phyloP scores from a whole-genome alignment of 2,888 invertebrate genomes.

The Arrhopalites spinosus region DNA sequence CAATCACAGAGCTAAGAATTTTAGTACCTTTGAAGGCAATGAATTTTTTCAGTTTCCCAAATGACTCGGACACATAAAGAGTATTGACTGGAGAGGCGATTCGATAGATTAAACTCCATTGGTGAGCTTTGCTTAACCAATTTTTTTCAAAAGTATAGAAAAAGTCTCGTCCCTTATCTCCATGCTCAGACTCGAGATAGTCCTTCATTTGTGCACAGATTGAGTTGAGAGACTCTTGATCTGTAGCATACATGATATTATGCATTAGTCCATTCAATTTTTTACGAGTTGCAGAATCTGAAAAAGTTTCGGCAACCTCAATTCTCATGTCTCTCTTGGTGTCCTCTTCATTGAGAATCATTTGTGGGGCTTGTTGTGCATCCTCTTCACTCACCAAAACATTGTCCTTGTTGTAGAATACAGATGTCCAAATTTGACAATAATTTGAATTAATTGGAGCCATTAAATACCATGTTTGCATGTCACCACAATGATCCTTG shows the following conservation, averaged over 20 bases:
- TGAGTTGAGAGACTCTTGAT: conserved; percentile 14
- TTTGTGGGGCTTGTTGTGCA: conserved; percentile 33
- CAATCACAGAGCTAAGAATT: conserved; percentile 42
- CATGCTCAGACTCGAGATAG: conserved; percentile 12
- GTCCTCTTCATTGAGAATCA: conserved; percentile 46
- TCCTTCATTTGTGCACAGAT: conserved; percentile 26
- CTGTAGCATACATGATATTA: conserved; percentile 18
- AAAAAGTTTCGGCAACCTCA: conserved; percentile 43
- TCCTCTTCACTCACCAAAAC: not conserved
- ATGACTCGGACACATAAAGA: conserved; percentile 45
- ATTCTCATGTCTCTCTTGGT: conserved; percentile 43
- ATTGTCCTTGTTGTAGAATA: conserved; percentile 23
- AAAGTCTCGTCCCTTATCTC: conserved; percentile 30
- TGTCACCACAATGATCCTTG: conserved; percentile 42
- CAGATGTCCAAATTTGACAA: conserved; percentile 40
- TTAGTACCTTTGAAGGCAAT: conserved; percentile 54
- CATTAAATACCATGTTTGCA: conserved; percentile 43
- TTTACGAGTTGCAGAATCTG: conserved; percentile 3
- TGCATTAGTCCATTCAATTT: conserved; percentile 17
- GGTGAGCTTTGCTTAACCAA: conserved; percentile 41
- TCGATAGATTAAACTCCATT: conserved; percentile 47
- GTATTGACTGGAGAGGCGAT: conserved; percentile 42
- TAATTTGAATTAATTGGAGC: conserved; percentile 42
- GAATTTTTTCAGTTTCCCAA: conserved; percentile 51
- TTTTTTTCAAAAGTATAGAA: conserved; percentile 41